Evolutionary conservation across 2,797 vertebrate genomes (phyloP).

Genomic region (Trachops cirrhosus): DNA sequence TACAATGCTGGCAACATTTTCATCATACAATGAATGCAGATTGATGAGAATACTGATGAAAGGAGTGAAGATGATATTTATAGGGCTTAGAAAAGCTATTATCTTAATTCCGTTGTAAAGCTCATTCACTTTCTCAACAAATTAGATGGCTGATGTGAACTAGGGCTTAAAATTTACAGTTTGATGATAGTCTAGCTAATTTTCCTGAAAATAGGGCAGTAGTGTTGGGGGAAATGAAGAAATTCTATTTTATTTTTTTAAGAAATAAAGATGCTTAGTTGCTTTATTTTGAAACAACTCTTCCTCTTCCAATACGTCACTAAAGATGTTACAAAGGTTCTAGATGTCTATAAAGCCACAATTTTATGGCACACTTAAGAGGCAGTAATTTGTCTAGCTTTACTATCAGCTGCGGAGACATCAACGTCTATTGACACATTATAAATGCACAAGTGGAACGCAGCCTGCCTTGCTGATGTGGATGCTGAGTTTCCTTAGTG

Average conservation of each 20-base stretch:
- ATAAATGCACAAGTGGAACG: slow-evolving; percentile 72
- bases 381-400: slow-evolving; percentile 59
- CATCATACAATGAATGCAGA: neutral
- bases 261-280: neutral
- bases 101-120: slow-evolving; percentile 1
- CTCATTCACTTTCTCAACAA: slow-evolving; percentile 9
- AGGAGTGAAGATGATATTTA: neutral
- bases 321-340: slow-evolving; percentile 19
- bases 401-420: slow-evolving; percentile 70
- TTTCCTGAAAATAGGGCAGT: neutral
- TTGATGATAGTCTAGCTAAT: neutral
- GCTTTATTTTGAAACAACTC: neutral
- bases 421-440: slow-evolving; percentile 72
- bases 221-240: neutral
- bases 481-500: slow-evolving; percentile 75
- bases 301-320: neutral
- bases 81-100: neutral
- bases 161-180: neutral
- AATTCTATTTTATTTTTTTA: neutral
- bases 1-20: neutral
- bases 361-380: slow-evolving; percentile 66
- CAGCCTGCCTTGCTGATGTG: slow-evolving; percentile 60
- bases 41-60: neutral
- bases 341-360: slow-evolving; percentile 41
- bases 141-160: neutral